Evolutionary conservation across 1,140 invertebrate genomes (phyloP), one percentile per base, ranked within the genome.

Genomic region (Conus ventricosus): DNA sequence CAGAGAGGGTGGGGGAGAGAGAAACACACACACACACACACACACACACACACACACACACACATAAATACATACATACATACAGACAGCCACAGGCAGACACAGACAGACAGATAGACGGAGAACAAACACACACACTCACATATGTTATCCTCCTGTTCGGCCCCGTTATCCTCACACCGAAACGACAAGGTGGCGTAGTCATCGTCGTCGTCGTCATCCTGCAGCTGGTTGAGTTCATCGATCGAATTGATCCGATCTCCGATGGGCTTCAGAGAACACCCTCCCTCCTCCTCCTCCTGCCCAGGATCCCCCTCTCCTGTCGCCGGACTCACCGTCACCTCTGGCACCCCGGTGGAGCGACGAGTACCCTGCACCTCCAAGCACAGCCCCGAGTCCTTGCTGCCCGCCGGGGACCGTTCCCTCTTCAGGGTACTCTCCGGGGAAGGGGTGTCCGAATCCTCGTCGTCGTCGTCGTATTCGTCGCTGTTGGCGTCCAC

Each of bases 331-430:
- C 7, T 51, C 8, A 39, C 81, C 15, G 11, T 54, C 53, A 25
- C 82, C 8, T 63, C 51, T 4, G 27, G 27, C 39, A 51, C 80
- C 13, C 5, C 17, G 80, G 80, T 23, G 25, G 39, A 11, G 25
- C 8, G 8, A 76, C 25, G 15, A 39, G 27, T 78, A 10, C 80
- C 80, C 23, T 81, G 80, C 17, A 81, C 80, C 6, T 84, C 82
- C 82, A 84, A 17, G 27, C 82, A 84, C 82, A 84, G 55, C 8
- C 82, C 82, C 8, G 82, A 84, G 53, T 84, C 82, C 25, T 84
- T 84, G 82, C 82, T 84, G 23, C 82, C 82, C 10, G 54, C 27
- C 5, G 20, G 51, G 81, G 8, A 5, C 8, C 25, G 3, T 20
- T 15, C n/a, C 17, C 82, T 60, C 6, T 84, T 54, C 55, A 63